Evolutionary conservation across 2,888 invertebrate species (phyloP).

Genomic region (Taphrorychus bicolor): DNA sequence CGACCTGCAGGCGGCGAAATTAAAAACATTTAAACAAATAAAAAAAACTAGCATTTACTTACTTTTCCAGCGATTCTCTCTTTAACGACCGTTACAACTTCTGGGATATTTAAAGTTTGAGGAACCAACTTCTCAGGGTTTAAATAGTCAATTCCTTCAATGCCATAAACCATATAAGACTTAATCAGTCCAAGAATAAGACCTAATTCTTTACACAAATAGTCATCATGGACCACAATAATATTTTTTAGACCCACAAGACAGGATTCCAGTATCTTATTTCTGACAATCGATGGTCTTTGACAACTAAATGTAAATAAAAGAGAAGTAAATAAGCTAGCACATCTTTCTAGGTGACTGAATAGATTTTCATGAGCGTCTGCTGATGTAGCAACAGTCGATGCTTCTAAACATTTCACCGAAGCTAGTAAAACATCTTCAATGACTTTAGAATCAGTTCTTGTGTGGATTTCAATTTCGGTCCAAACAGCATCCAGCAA

Average conservation of each 20-base stretch:
- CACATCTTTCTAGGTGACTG: neutral
- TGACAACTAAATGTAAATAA: neutral
- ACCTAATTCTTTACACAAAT: slow-evolving; percentile 57
- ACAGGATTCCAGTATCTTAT: slow-evolving; percentile 62
- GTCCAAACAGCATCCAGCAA: slow-evolving; percentile 9
- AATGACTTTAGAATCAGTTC: neutral
- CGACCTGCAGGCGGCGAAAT: too few relatives aligned
- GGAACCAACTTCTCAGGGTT: slow-evolving; percentile 66
- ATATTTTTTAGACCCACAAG: slow-evolving; percentile 57
- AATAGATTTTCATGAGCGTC: neutral
- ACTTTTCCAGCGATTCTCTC: slow-evolving; percentile 68
- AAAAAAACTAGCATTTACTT: too few relatives aligned
- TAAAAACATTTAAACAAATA: too few relatives aligned
- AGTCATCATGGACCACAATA: slow-evolving; percentile 50
- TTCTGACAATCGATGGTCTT: slow-evolving; percentile 35
- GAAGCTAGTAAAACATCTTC: slow-evolving; percentile 46
- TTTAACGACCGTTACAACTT: slow-evolving; percentile 24
- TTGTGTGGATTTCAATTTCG: slow-evolving; percentile 4
- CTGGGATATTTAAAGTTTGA: slow-evolving; percentile 67
- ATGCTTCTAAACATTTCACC: slow-evolving; percentile 55
- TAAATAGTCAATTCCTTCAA: slow-evolving; percentile 60
- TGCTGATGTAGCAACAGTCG: slow-evolving; percentile 42
- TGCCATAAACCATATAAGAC: slow-evolving; percentile 64
- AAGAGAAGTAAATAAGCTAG: neutral
- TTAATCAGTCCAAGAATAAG: slow-evolving; percentile 67